Evolutionary conservation across 2,113 vertebrate genomes (phyloP).

Genomic region (Rousettus leschenaultii): DNA sequence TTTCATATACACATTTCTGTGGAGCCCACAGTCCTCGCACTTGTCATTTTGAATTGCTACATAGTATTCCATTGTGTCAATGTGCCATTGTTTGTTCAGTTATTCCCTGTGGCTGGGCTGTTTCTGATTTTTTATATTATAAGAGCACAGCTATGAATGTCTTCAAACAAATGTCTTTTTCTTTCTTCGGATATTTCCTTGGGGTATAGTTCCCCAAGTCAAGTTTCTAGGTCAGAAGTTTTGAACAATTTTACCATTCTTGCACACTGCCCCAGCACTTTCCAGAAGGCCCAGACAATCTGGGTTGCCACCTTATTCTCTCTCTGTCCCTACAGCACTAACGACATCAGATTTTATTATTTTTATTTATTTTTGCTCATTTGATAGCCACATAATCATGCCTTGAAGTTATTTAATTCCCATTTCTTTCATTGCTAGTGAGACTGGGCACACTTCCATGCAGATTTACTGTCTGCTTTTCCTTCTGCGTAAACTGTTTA

Average conservation of each 20-base stretch:
- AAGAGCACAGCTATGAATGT: background rate
- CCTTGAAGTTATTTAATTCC: conserved; percentile 57
- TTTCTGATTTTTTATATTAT: background rate
- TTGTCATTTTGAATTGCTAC: conserved; percentile 11
- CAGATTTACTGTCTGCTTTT: conserved; percentile 52
- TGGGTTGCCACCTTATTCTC: background rate
- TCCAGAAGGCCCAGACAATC: background rate
- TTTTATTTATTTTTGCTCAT: conserved; percentile 59
- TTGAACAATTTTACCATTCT: background rate
- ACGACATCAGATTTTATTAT: background rate
- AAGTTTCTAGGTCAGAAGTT: conserved; percentile 50
- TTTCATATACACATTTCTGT: background rate
- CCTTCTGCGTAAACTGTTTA: conserved; percentile 44
- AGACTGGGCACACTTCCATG: conserved; percentile 33
- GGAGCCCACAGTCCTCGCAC: background rate
- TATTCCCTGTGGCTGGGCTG: background rate
- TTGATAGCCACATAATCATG: conserved; percentile 45
- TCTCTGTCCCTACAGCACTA: background rate
- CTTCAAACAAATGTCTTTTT: background rate
- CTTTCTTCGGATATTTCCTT: background rate
- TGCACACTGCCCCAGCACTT: background rate
- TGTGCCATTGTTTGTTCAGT: background rate
- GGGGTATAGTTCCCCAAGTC: background rate
- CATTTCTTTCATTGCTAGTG: conserved; percentile 40
- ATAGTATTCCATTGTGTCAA: background rate